Conservation (phyloP, 2,797 vertebrate genomes). For the Notolepis coatsorum region DNA sequence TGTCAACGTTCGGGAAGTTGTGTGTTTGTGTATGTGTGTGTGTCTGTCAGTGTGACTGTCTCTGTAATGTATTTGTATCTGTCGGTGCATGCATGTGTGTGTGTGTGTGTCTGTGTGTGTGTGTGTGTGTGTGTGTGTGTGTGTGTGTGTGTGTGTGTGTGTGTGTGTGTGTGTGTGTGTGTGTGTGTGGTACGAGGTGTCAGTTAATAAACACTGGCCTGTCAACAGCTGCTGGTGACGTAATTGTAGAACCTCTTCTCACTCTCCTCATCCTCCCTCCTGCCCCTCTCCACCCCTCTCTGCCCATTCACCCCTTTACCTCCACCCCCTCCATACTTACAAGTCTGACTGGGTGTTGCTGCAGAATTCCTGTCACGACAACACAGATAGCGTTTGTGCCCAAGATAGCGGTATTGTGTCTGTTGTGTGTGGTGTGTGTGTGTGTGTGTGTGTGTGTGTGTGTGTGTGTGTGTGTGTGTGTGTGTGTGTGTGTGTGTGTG, state of each 20-base stretch:
- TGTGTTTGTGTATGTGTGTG: too few relatives aligned
- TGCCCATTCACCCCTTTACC: neutral
- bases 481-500: neutral
- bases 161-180: neutral
- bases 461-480: neutral
- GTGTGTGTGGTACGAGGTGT: constrained; percentile 72
- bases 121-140: too few relatives aligned
- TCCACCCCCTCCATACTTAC: constrained; percentile 85
- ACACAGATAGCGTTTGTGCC: constrained; percentile 50
- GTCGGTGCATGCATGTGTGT: too few relatives aligned
- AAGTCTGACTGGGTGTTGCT: constrained; percentile 82
- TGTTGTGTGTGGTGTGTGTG: constrained; percentile 9
- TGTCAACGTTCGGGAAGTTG: neutral
- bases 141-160: neutral
- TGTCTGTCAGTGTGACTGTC: neutral
- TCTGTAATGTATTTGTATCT: too few relatives aligned
- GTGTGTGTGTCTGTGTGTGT: neutral
- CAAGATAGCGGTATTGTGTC: constrained; percentile 48
- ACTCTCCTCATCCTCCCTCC: constrained; percentile 58
- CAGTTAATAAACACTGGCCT: constrained; percentile 90
- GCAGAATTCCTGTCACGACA: constrained; percentile 61
- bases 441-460: constrained; percentile 17
- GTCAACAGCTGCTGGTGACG: constrained; percentile 94
- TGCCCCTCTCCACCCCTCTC: constrained; percentile 33
- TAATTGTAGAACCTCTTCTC: constrained; percentile 91